Conservation (phyloP, 2,888 invertebrate genomes). For the Ommatoiulus sabulosus region DNA sequence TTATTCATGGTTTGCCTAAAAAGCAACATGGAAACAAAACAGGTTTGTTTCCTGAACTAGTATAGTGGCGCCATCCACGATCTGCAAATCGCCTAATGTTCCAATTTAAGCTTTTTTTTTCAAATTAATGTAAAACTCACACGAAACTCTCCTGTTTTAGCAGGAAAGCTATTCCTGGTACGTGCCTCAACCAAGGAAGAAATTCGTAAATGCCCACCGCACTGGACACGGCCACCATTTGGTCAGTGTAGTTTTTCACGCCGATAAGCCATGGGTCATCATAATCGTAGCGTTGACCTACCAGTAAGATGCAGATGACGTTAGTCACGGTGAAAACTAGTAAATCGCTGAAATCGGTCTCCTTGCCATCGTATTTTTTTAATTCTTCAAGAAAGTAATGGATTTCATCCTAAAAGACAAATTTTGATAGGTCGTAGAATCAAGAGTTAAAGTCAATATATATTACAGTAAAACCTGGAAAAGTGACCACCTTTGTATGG, state of each 20-base stretch:
- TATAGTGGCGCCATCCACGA: too few species aligned
- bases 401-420: constrained; percentile 49
- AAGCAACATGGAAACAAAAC: not conserved
- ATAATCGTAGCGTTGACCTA: constrained; percentile 53
- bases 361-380: not conserved
- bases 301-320: constrained; percentile 18
- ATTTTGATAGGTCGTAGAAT: not conserved
- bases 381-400: constrained; percentile 53
- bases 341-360: constrained; percentile 25
- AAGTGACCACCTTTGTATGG: too few species aligned
- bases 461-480: too few species aligned
- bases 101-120: not conserved
- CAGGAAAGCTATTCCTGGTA: constrained; percentile 2
- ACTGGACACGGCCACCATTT: not conserved
- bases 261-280: constrained; percentile 46
- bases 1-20: not conserved
- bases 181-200: constrained; percentile 53
- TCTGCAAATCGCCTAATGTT: not conserved
- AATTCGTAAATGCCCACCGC: not conserved
- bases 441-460: too few species aligned
- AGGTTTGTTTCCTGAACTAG: not conserved
- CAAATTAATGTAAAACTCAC: not conserved
- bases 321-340: constrained; percentile 42
- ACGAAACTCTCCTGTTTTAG: not conserved
- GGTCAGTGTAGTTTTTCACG: not conserved